Base-by-base conservation (phyloP, 2,888 invertebrate genomes). In the Bursaphelenchus okinawaensis region DNA sequence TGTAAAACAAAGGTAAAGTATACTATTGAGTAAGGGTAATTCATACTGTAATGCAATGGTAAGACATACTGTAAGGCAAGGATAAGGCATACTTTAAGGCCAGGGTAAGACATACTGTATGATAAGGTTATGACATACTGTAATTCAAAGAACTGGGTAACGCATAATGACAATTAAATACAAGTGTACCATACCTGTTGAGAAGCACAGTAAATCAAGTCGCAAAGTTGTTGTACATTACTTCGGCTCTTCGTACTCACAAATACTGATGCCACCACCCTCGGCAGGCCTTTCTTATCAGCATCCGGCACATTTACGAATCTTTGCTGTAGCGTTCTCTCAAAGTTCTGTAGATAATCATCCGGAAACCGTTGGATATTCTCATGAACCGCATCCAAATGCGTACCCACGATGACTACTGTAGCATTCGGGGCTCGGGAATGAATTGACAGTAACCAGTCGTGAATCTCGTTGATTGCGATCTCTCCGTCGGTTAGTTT, bases 381-480 rank as follows among this genome's bases (percentile, higher is more conserved):
- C 23, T 72, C 68, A n/a, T 67, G 54, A 8, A 85, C 75, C 60
- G 82, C 80, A 83, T 98, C 98, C 77, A 91, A 91, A 84, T 96
- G 93, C 0, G 96, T 96, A 0, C 94, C 96, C 9, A 96, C 90
- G 82, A 96, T 92, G 55, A 96, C 89, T 4, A 94, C 94, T 0
- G 94, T 93, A 0, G 95, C 91, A 81, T 94, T 94, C 0, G 95
- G 95, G 0, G 95, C 95, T 75, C 95, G 87, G 0, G 92, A 91
- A 87, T 91, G 88, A 50, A 93, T 92, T 78, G 92, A 92, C n/a
- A 92, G 90, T 51, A 98, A 87, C 96, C 96, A 98, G 79, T 92
- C 90, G 52, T 92, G 87, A 26, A 98, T 91, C 75, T 91, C 91
- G 19, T 90, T 89, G 16, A 98, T 88, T 0, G 94, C 96, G 74